Evolutionary conservation across 2,113 vertebrate species (phyloP).

Genomic region (Austrofundulus limnaeus): DNA sequence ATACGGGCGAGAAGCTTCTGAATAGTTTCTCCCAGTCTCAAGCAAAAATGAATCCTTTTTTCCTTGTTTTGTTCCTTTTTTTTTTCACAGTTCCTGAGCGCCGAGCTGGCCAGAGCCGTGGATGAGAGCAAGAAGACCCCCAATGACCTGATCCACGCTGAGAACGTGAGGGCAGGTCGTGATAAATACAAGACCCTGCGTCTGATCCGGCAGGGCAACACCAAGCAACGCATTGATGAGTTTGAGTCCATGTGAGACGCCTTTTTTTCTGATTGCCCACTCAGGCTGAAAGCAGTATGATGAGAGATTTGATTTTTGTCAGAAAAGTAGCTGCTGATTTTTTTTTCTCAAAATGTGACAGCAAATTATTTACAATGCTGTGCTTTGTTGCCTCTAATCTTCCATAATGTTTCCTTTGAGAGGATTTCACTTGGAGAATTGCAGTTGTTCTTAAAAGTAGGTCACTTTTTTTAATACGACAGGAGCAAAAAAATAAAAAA

Average conservation of each 20-base stretch:
- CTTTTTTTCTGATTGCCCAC: background rate
- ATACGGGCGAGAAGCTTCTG: slow-evolving; percentile 18
- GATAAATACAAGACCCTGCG: slow-evolving; percentile 99
- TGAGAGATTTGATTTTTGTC: slow-evolving; percentile 15
- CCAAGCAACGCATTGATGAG: slow-evolving; percentile 96
- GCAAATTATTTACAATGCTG: slow-evolving; percentile 6
- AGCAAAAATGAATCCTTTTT: slow-evolving; percentile 42
- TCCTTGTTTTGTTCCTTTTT: slow-evolving; percentile 1
- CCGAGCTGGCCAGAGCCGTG: slow-evolving; percentile 88
- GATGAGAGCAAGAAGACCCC: slow-evolving; percentile 94
- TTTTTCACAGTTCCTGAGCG: slow-evolving; percentile 85
- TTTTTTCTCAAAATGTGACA: background rate
- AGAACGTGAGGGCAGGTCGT: slow-evolving; percentile 91
- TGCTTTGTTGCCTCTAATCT: slow-evolving; percentile 5
- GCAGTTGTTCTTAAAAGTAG: slow-evolving; percentile 4
- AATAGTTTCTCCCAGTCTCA: no score
- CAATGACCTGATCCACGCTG: slow-evolving; percentile 94
- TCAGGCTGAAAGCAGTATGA: background rate
- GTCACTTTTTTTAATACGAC: background rate
- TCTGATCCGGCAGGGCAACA: slow-evolving; percentile 96
- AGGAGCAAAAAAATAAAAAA: background rate
- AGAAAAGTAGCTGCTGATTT: slow-evolving; percentile 27
- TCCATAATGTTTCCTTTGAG: background rate
- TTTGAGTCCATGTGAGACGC: slow-evolving; percentile 93
- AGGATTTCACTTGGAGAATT: background rate